Percentiles rank a stretch among this genome's conserved stretches.
Conservation (phyloP, 2,113 vertebrate species). For the Onychostruthus taczanowskii region DNA sequence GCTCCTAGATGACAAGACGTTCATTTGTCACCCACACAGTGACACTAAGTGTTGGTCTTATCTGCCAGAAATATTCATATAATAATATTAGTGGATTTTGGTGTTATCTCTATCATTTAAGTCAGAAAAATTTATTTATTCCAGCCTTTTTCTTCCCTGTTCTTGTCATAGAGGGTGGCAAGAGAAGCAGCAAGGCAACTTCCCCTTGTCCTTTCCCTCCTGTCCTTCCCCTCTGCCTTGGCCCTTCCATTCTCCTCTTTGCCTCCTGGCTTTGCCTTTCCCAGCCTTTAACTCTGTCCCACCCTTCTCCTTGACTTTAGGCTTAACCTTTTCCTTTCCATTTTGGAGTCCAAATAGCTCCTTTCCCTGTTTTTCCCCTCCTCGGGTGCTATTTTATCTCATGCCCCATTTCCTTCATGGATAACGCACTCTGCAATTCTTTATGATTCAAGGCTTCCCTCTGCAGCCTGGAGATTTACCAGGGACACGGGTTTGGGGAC, state of each 20-base stretch:
- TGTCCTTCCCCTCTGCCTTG: neutral
- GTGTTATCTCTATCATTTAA: neutral
- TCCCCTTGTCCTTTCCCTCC: neutral
- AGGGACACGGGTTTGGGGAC: neutral
- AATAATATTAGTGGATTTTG: neutral
- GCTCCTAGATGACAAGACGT: neutral
- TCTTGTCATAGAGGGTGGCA: neutral
- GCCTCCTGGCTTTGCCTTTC: neutral
- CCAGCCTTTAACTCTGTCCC: neutral
- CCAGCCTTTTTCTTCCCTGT: neutral
- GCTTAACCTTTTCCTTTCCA: neutral
- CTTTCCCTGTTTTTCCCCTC: neutral
- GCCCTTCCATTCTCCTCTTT: neutral
- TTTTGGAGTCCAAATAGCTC: neutral
- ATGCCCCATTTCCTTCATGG: neutral
- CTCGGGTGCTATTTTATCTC: neutral
- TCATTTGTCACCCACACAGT: neutral
- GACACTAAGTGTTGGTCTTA: neutral
- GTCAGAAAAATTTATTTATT: neutral
- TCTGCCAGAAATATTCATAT: neutral
- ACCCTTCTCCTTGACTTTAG: constrained; percentile 7
- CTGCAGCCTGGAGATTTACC: neutral
- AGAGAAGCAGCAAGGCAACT: neutral
- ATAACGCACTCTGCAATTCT: neutral
- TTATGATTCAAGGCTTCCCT: neutral